Percentiles rank a stretch among this genome's conserved stretches.
Evolutionary conservation across 2,888 invertebrate species (phyloP).

Genomic region (Candidula unifasciata): DNA sequence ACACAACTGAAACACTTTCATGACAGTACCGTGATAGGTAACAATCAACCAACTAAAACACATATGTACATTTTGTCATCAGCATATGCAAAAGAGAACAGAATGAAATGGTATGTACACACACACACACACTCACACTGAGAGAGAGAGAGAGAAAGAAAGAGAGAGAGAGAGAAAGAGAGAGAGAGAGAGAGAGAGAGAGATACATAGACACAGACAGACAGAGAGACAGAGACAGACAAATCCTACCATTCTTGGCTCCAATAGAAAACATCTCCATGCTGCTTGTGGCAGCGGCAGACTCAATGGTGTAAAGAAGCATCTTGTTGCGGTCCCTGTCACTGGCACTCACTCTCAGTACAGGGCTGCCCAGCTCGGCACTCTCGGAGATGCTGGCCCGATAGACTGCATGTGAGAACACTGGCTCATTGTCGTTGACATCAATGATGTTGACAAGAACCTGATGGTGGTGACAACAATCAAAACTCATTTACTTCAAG

Average conservation of each 20-base stretch:
- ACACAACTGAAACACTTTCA: too few species aligned
- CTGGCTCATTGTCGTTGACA: conserved; percentile 91
- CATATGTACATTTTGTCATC: too few species aligned
- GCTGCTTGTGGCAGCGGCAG: conserved; percentile 86
- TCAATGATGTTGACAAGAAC: conserved; percentile 89
- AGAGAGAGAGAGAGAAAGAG: too few species aligned
- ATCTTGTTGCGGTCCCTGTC: conserved; percentile 84
- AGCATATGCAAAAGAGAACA: too few species aligned
- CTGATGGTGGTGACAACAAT: conserved; percentile 74
- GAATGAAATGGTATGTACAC: too few species aligned
- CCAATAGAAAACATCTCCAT: conserved; percentile 88
- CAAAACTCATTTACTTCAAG: neutral
- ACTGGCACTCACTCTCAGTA: conserved; percentile 84
- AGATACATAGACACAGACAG: too few species aligned
- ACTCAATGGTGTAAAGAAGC: conserved; percentile 88
- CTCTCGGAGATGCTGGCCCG: conserved; percentile 88
- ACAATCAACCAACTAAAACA: too few species aligned
- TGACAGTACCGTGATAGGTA: too few species aligned
- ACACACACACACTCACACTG: too few species aligned
- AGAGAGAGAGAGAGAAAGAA: too few species aligned
- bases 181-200: too few species aligned
- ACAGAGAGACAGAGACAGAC: too few species aligned
- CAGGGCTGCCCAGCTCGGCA: conserved; percentile 85
- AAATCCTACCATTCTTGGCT: conserved; percentile 60
- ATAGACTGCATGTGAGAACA: conserved; percentile 86